Evolutionary conservation across 2,113 vertebrate species (phyloP), one percentile per base, ranked within the genome.

Genomic region (Actenoides hombroni): DNA sequence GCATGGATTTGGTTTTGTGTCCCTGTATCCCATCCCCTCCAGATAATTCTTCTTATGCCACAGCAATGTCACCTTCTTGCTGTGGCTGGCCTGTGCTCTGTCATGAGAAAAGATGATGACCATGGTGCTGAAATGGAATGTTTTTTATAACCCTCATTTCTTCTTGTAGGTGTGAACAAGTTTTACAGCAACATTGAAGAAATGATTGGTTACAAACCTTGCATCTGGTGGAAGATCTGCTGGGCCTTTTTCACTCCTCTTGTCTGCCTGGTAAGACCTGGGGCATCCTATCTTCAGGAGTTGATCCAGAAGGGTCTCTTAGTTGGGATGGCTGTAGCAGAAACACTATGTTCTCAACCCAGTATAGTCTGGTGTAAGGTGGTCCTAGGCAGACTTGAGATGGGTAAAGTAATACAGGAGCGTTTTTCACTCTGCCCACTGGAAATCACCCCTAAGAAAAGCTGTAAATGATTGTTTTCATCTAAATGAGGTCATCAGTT

Each of bases 161-260:
- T 74, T 78, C 63, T 44, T 78, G 26, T 90, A 99, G 99, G 99
- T 80, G 99, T 98, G 56, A 98, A 99, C 39, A 98, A 96, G 78
- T 99, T 99, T 97, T 99, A 99, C 83, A 91, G 91, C 31, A 98
- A 99, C 95, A 99, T 99, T 1, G 99, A 99, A 94, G 99, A 99
- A 90, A 99, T 99, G 99, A 99, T 99, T 37, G 99, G 99, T 77
- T 99, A 99, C 96, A 98, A 98, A 83, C 98, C 99, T 13, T 99
- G 98, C 57, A 65, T 88, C 37, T 99, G 98, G 98, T 99, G 99
- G 99, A 99, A 99, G 84, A 98, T 98, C 75, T 99, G 99, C 75
- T 99, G 99, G 99, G 98, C 95, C 49, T 98, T 98, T 92, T 99
- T 99, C 95, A 99, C 98, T 6, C 99, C 99, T 16, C 90, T 98